A percentile compares a stretch with the other conserved stretches of the same genome.
These are phyloP conservation scores for Luehdorfia chinensis DNA, from an alignment of 1,140 invertebrate genomes.

Conservation along the genomic window DNA sequence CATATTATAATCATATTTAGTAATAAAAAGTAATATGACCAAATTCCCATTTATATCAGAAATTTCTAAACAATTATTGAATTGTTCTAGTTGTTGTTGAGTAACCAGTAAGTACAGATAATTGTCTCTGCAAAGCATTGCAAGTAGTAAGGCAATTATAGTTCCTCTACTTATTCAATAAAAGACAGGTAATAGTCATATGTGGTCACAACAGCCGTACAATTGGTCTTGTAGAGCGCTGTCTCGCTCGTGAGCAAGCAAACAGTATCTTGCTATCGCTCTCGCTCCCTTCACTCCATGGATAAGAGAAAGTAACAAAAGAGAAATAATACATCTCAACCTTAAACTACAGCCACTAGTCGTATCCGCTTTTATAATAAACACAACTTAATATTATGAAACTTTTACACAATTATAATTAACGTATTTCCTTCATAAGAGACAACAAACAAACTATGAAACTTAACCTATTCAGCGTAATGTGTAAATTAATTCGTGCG, in stretches of 20 bases:
- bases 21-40: too few species aligned
- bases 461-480: slow-evolving; percentile 40
- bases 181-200: slow-evolving; percentile 21
- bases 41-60: too few species aligned
- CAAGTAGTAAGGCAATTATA: slow-evolving; percentile 11
- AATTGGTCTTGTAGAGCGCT: slow-evolving; percentile 45
- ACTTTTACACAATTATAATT: slow-evolving; percentile 3
- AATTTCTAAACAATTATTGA: neutral
- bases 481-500: slow-evolving; percentile 7
- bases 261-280: slow-evolving; percentile 37
- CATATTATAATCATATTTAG: too few species aligned
- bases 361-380: slow-evolving; percentile 37
- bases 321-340: slow-evolving; percentile 65
- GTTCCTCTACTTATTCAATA: slow-evolving; percentile 9
- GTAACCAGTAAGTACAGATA: neutral
- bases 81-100: neutral
- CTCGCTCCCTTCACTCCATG: slow-evolving; percentile 66
- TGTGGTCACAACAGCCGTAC: slow-evolving; percentile 26
- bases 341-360: slow-evolving; percentile 40
- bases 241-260: slow-evolving; percentile 41
- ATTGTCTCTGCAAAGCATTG: neutral
- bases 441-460: slow-evolving; percentile 34
- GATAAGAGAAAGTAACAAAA: slow-evolving; percentile 75
- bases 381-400: slow-evolving; percentile 12
- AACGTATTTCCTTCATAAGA: slow-evolving; percentile 22